Evolutionary conservation across 2,113 vertebrate species (phyloP).

Genomic region (Passer domesticus): DNA sequence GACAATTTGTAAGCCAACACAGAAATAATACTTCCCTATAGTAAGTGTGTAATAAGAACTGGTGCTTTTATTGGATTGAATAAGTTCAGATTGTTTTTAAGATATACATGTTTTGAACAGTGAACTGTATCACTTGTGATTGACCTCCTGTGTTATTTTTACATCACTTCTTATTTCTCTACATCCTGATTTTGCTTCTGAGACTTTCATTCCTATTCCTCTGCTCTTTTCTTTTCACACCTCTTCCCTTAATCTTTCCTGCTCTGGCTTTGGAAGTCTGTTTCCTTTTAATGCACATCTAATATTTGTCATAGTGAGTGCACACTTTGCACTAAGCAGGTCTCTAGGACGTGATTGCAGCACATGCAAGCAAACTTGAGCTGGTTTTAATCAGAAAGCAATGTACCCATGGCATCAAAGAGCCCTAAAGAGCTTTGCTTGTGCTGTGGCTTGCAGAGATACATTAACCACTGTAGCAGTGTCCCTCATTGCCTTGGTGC

Average conservation of each 20-base stretch:
- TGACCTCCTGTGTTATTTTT: conserved; percentile 51
- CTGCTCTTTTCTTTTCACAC: conserved; percentile 15
- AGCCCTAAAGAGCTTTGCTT: not conserved
- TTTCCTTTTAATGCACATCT: not conserved
- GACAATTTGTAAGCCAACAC: conserved; percentile 46
- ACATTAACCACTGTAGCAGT: not conserved
- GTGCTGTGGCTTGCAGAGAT: not conserved
- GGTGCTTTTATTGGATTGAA: conserved; percentile 61
- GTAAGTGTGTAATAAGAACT: conserved; percentile 51
- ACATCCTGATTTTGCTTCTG: not conserved
- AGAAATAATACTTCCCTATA: conserved; percentile 64
- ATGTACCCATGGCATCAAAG: not conserved
- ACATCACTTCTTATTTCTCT: conserved; percentile 37
- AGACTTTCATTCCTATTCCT: not conserved
- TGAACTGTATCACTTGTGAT: conserved; percentile 25
- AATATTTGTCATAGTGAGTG: not conserved
- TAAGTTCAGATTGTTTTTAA: conserved; percentile 14
- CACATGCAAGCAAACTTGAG: not conserved
- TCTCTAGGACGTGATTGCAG: not conserved
- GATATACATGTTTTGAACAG: conserved; percentile 17
- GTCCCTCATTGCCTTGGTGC: not conserved
- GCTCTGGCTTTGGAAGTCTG: not conserved
- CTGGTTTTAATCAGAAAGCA: conserved; percentile 11
- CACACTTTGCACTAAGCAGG: not conserved
- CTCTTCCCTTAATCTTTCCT: conserved; percentile 22